phyloP scores from a whole-genome alignment of 2,113 vertebrate species.

The Larimichthys polyactis region DNA sequence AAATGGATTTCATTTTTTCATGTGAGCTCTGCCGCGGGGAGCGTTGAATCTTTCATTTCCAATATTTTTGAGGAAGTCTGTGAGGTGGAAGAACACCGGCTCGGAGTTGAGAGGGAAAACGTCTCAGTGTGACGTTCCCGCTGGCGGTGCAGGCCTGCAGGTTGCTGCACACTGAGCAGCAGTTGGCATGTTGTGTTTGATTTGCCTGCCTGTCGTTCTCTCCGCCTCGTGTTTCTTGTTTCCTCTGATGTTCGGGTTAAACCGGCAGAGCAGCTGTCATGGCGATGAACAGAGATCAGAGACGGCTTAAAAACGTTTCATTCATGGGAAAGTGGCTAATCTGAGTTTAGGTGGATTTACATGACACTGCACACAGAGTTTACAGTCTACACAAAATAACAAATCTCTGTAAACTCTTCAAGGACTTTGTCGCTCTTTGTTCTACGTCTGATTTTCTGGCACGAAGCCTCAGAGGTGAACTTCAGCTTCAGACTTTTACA shows the following conservation, averaged over 20 bases:
- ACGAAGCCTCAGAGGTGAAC: no score
- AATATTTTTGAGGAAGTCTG: background rate
- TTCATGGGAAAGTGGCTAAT: slow-evolving; percentile 27
- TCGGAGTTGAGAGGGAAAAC: background rate
- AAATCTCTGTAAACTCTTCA: no score
- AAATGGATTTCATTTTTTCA: background rate
- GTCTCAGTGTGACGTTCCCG: background rate
- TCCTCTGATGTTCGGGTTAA: slow-evolving; percentile 51
- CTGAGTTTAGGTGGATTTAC: slow-evolving; percentile 33
- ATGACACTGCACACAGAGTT: background rate
- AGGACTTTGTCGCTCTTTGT: no score
- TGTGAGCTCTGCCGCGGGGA: background rate
- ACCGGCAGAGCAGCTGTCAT: slow-evolving; percentile 10
- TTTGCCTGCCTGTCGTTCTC: slow-evolving; percentile 10
- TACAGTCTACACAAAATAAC: no score
- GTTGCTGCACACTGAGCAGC: slow-evolving; percentile 9
- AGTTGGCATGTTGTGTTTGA: slow-evolving; percentile 33
- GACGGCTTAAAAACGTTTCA: slow-evolving; percentile 1
- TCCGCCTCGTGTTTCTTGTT: slow-evolving; percentile 10
- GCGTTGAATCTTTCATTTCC: background rate
- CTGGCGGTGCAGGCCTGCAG: slow-evolving; percentile 33
- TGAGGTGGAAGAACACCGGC: background rate
- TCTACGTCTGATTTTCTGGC: no score
- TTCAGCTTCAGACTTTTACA: no score
- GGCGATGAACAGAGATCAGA: slow-evolving; percentile 38